Base-by-base conservation (phyloP, 2,113 vertebrate genomes). In the Eclectus roratus region DNA sequence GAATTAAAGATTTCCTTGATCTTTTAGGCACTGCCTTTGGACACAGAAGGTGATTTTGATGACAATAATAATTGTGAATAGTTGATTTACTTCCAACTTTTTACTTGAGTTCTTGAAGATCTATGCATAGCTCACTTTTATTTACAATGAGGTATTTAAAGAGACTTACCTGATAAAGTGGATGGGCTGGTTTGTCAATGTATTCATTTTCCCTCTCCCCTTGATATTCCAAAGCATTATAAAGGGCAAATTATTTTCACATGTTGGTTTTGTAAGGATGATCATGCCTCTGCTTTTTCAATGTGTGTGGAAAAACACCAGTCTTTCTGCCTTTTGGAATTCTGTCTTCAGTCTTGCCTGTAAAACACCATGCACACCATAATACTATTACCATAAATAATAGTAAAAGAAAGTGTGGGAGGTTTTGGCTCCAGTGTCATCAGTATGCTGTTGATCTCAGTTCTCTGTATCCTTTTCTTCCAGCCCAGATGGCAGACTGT, bases 351-450 rank as follows among this genome's bases (percentile, higher is more conserved):
- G 85, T 88, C 76, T 84, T 95, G 80, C 95, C 80, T 81, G 72
- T 96, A 94, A 92, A 94, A 83, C 72, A 53, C 92, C 5, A 17
- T 96, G 80, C 56, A 74, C 76, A 77, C 93, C 85, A 58, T 93
- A 95, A 95, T 85, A 60, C 88, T 91, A 85, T 95, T 94, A 95
- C 91, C 92, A 86, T 97, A 96, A 97, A 97, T 97, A 97, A 96
- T 72, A 96, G 90, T 84, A 86, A 80, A 90, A 93, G 93, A 84
- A 94, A 96, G 70, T 89, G 94, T 96, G 96, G 92, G 95, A 94
- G 93, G 91, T 95, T 96, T 97, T 96, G 95, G 94, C 94, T 96
- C 65, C 70, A 76, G 85, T 95, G 90, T 96, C 93, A 93, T 96
- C 94, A 95, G 52, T 94, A 33, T 76, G 69, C 83, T 95, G 94